Percentiles rank a stretch among this genome's conserved stretches.
Evolutionary conservation across 2,113 vertebrate species (phyloP).

Genomic region (Cryptotis parvus): DNA sequence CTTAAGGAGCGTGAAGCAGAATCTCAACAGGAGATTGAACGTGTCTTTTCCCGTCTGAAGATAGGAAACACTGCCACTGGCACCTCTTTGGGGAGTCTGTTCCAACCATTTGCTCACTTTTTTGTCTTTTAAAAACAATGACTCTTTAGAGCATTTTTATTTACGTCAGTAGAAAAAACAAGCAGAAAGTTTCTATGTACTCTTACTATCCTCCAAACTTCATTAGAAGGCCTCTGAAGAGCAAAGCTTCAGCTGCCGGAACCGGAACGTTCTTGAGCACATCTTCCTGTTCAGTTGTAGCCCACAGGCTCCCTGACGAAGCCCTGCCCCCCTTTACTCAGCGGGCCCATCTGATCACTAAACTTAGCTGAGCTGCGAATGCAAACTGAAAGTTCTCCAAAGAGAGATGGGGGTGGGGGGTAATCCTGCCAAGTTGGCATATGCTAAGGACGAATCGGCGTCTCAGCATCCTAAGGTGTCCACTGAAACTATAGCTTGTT

Average conservation of each 20-base stretch:
- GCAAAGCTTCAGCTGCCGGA: not conserved
- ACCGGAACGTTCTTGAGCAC: conserved; percentile 26
- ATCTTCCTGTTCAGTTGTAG: not conserved
- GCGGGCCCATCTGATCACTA: conserved; percentile 15
- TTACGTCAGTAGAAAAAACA: too few species aligned
- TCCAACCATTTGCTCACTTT: too few species aligned
- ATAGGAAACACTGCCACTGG: too few species aligned
- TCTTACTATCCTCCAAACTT: too few species aligned
- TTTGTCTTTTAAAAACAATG: too few species aligned
- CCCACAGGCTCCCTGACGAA: not conserved
- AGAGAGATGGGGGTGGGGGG: not conserved
- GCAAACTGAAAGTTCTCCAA: conserved; percentile 35
- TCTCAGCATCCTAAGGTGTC: conserved; percentile 32
- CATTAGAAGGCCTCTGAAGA: not conserved
- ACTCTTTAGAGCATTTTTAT: too few species aligned
- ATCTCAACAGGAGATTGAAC: too few species aligned
- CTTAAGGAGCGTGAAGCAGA: too few species aligned
- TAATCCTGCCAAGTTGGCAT: not conserved
- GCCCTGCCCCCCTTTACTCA: not conserved
- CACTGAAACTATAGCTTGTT: not conserved
- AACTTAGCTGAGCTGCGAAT: conserved; percentile 40
- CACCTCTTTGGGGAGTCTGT: too few species aligned
- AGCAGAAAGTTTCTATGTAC: too few species aligned
- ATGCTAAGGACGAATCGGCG: conserved; percentile 44
- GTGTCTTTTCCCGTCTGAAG: too few species aligned